Evolutionary conservation across 2,113 vertebrate species (phyloP).

Genomic region (Coryphaenoides rupestris): DNA sequence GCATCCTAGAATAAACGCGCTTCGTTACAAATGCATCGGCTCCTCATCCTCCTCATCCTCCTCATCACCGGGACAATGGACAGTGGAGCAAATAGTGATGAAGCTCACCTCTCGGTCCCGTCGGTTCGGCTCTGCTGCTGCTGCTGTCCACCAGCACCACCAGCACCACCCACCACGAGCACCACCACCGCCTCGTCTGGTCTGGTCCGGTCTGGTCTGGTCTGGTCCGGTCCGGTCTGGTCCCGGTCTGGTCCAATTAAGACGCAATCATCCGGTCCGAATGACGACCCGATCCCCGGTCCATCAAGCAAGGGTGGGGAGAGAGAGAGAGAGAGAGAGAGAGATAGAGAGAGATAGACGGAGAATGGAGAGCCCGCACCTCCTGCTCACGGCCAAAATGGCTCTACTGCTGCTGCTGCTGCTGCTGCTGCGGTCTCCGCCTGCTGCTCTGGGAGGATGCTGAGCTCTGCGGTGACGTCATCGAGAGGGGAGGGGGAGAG

Average conservation of each 20-base stretch:
- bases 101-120: too few relatives aligned
- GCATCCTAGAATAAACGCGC: too few relatives aligned
- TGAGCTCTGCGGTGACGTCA: conserved; percentile 74
- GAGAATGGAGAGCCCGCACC: background rate
- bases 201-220: conserved; percentile 2
- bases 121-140: too few relatives aligned
- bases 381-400: conserved; percentile 65
- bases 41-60: too few relatives aligned
- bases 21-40: too few relatives aligned
- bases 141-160: too few relatives aligned
- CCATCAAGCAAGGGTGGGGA: background rate
- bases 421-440: conserved; percentile 50
- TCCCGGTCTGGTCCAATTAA: background rate
- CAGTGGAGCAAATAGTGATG: too few relatives aligned
- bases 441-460: conserved; percentile 64
- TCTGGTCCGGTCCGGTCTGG: conserved; percentile 15
- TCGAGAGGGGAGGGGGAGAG: conserved; percentile 61
- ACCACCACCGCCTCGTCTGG: conserved; percentile 4
- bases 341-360: background rate
- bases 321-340: background rate
- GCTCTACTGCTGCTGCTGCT: too few relatives aligned
- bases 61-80: too few relatives aligned
- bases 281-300: background rate
- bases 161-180: too few relatives aligned
- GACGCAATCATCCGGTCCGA: too few relatives aligned